phyloP scores from a whole-genome alignment of 2,888 invertebrate genomes.

The Rhaphigaster nebulosa region DNA sequence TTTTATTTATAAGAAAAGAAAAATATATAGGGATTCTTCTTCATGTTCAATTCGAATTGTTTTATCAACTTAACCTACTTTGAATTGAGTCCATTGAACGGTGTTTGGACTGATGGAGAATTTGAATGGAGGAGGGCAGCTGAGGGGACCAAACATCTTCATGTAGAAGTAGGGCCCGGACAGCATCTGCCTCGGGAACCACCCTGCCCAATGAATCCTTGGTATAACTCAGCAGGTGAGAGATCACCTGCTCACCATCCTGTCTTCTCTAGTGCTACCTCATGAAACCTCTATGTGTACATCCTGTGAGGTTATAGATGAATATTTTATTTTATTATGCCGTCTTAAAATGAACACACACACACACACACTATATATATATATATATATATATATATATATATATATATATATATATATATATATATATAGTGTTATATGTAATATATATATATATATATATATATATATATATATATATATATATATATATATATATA shows the following conservation, averaged over 20 bases:
- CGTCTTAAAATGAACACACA: too few relatives aligned
- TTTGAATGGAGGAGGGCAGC: not conserved
- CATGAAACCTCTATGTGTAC: not conserved
- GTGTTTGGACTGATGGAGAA: too few relatives aligned
- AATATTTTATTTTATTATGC: too few relatives aligned
- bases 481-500: too few relatives aligned
- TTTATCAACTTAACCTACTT: not conserved
- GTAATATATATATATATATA: too few relatives aligned
- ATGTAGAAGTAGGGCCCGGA: not conserved
- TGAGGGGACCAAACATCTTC: conserved; percentile 16
- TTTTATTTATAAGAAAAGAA: too few relatives aligned
- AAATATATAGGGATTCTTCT: not conserved
- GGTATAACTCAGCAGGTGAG: not conserved
- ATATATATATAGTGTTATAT: too few relatives aligned
- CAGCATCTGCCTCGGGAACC: not conserved
- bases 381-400: too few relatives aligned
- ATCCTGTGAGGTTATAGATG: not conserved
- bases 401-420: too few relatives aligned
- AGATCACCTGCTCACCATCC: not conserved
- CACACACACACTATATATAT: too few relatives aligned
- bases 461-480: too few relatives aligned
- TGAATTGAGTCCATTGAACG: not conserved
- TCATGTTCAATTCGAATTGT: not conserved
- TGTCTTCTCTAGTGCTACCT: not conserved
- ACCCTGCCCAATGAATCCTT: conserved; percentile 23